A percentile compares a stretch with the other conserved stretches of the same genome.
phyloP scores from a whole-genome alignment of 2,888 invertebrate species.

The Bellardia pandia region DNA sequence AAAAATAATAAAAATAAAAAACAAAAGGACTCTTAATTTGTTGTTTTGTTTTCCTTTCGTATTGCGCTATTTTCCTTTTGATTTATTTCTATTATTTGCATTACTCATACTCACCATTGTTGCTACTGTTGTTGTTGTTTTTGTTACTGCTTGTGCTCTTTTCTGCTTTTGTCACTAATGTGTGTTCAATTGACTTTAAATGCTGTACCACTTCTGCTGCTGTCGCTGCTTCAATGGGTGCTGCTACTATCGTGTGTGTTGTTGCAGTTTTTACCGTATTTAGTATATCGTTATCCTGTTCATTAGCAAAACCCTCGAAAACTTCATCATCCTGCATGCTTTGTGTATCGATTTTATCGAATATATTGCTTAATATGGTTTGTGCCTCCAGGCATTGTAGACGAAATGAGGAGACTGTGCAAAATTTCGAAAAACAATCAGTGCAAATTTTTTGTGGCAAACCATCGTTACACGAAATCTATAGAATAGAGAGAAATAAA shows the following conservation, averaged over 20 bases:
- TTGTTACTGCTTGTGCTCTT: constrained; percentile 47
- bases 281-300: constrained; percentile 64
- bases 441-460: constrained; percentile 81
- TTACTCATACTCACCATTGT: constrained; percentile 61
- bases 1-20: neutral
- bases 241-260: constrained; percentile 29
- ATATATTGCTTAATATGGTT: constrained; percentile 79
- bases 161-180: constrained; percentile 47
- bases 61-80: constrained; percentile 38
- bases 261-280: constrained; percentile 52
- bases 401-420: constrained; percentile 79
- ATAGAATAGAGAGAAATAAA: neutral
- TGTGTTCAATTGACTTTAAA: constrained; percentile 46
- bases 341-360: constrained; percentile 81
- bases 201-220: constrained; percentile 11
- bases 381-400: constrained; percentile 79
- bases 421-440: constrained; percentile 81
- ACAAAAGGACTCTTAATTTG: constrained; percentile 58
- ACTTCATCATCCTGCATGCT: constrained; percentile 76
- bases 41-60: constrained; percentile 37
- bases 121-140: constrained; percentile 37
- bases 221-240: constrained; percentile 14
- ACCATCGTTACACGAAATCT: constrained; percentile 81
- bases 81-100: constrained; percentile 42
- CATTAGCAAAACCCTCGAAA: constrained; percentile 71